Percentiles rank a stretch among this genome's conserved stretches.
Conservation (phyloP, 1,140 invertebrate species). For the Bombus waltoni region DNA sequence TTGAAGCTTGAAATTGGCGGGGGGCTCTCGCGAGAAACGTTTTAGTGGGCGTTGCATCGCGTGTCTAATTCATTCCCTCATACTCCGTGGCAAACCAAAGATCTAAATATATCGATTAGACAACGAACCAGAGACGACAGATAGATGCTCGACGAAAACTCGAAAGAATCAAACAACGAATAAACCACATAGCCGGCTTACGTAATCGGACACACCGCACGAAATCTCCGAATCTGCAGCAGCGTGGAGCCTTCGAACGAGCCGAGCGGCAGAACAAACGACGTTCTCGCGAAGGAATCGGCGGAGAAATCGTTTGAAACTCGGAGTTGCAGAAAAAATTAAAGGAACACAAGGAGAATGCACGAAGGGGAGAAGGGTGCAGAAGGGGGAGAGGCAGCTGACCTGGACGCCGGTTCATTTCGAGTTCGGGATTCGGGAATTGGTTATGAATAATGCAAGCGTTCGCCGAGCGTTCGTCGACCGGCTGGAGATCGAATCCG, state of each 20-base stretch:
- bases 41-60: too few relatives aligned
- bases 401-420: conserved; percentile 69
- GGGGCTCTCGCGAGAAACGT: too few relatives aligned
- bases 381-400: conserved; percentile 46
- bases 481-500: conserved; percentile 70
- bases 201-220: not conserved
- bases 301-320: conserved; percentile 20
- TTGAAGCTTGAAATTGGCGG: too few relatives aligned
- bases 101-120: not conserved
- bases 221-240: not conserved
- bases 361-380: not conserved
- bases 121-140: too few relatives aligned
- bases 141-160: not conserved
- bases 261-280: not conserved
- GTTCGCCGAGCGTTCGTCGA: conserved; percentile 59
- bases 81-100: not conserved
- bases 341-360: conserved; percentile 55
- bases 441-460: conserved; percentile 74
- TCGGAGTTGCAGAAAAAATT: conserved; percentile 47
- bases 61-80: too few relatives aligned
- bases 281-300: not conserved
- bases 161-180: not conserved
- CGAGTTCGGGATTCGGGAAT: conserved; percentile 71
- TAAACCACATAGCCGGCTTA: not conserved
- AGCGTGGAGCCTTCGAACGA: not conserved